phyloP scores from a whole-genome alignment of 64 coral and sea anemone genomes.

The Montipora capricornis region DNA sequence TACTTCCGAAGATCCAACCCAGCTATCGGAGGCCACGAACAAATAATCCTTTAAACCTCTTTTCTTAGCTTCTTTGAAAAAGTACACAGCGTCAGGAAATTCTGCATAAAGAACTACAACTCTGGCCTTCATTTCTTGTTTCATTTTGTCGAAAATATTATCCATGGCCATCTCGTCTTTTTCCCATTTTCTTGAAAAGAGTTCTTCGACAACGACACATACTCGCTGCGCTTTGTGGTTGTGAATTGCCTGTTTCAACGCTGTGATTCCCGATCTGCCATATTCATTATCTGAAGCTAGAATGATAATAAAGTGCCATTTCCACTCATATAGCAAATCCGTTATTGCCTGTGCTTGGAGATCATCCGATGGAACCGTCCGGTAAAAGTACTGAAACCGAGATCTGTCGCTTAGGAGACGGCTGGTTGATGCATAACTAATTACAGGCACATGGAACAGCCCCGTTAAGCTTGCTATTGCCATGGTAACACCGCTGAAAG shows the following conservation, averaged over 20 bases:
- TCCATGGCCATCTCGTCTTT: neutral
- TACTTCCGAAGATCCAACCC: slow-evolving; percentile 70
- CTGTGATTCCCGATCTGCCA: slow-evolving; percentile 66
- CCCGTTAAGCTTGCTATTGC: slow-evolving; percentile 69
- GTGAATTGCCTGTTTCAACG: slow-evolving; percentile 62
- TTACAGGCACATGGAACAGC: slow-evolving; percentile 75
- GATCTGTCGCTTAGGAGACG: slow-evolving; percentile 73
- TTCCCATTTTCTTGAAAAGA: slow-evolving; percentile 72
- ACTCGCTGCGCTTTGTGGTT: slow-evolving; percentile 44
- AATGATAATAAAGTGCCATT: slow-evolving; percentile 56
- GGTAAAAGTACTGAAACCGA: slow-evolving; percentile 74
- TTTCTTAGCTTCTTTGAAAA: slow-evolving; percentile 73
- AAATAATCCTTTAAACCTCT: slow-evolving; percentile 56
- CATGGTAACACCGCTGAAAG: slow-evolving; percentile 87
- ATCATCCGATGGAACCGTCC: slow-evolving; percentile 70
- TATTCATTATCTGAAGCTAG: slow-evolving; percentile 80
- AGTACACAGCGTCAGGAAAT: slow-evolving; percentile 68
- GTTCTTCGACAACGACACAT: slow-evolving; percentile 58
- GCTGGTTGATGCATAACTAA: slow-evolving; percentile 76
- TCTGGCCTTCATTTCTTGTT: slow-evolving; percentile 15
- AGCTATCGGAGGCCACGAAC: slow-evolving; percentile 77
- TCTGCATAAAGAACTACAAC: slow-evolving; percentile 74
- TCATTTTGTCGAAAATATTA: slow-evolving; percentile 55
- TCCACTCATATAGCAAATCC: slow-evolving; percentile 29
- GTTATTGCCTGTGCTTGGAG: slow-evolving; percentile 70